Evolutionary conservation across 2,888 invertebrate genomes (phyloP), one percentile per base, ranked within the genome.

Genomic region (Nemoura dubitans): DNA sequence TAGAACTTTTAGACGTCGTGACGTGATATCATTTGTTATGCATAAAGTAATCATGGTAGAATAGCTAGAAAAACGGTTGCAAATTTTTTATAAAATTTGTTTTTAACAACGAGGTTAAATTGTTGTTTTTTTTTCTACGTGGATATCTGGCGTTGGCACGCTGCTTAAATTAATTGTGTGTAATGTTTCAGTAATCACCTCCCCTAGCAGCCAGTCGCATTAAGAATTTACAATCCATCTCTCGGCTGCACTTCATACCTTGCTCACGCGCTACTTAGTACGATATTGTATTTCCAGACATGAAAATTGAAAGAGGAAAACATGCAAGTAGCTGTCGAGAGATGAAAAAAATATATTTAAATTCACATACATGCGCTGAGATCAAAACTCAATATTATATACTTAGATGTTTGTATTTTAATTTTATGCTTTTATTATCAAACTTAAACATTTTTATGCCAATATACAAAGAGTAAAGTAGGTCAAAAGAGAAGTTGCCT

Each of bases 11-110:
- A 59, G 59, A 36, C 36, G 36, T 7, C 59, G 59, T 59, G 59
- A 59, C 59, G 59, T 59, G 59, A 10, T 59, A 59, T 59, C 59
- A 59, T 59, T 59, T 59, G 59, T 59, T 59, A 59, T 59, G 59
- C 21, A 59, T 59, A 59, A 21, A 59, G 59, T 59, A 59, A 59
- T 21, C 16, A 59, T 1, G 21, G 10, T 10, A 21, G 21, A 21
- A 2, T 1, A 16, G 59, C 14, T 10, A 59, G 59, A 21, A 59
- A 59, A 59, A 59, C 59, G 21, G 21, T 2, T 21, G 14, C 21
- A 21, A 7, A 59, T 21, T 59, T 59, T 59, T 2, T 59, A 59
- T 59, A 7, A 59, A 59, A 59, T 59, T 59, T 59, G 59, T 59
- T 59, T 10, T 59, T 10, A 1, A 21, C 59, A 59, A 59, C 59